Conservation (phyloP, 2,888 invertebrate genomes). For the Fragum whitleyi region DNA sequence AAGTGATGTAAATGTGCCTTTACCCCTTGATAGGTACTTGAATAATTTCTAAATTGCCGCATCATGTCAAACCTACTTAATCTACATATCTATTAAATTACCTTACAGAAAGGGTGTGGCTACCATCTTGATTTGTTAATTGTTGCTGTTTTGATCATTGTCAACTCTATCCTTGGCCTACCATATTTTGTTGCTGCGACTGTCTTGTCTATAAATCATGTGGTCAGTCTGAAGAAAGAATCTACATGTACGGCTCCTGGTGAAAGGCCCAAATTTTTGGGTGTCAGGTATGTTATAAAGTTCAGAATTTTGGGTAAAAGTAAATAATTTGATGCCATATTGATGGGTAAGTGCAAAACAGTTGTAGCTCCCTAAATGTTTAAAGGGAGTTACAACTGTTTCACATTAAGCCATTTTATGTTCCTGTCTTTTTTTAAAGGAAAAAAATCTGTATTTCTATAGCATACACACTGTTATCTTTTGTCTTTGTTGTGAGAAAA, state of each 20-base stretch:
- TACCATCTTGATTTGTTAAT: conserved; percentile 98
- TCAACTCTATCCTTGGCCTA: conserved; percentile 96
- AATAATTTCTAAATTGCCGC: no score
- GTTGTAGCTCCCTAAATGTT: no score
- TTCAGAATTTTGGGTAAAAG: no score
- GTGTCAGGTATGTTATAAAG: conserved; percentile 90
- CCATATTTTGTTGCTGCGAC: conserved; percentile 96
- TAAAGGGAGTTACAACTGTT: no score
- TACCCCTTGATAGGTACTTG: no score
- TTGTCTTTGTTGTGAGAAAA: no score
- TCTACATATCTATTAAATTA: no score
- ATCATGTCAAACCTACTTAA: no score
- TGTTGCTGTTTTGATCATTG: conserved; percentile 93
- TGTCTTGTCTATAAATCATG: conserved; percentile 98
- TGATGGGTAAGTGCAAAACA: no score
- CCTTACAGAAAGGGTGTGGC: conserved; percentile 94
- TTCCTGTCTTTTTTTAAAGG: background rate
- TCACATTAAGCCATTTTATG: no score
- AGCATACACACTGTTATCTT: background rate
- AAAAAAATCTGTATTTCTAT: background rate
- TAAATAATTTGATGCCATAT: no score
- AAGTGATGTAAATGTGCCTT: no score
- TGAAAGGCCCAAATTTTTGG: conserved; percentile 97
- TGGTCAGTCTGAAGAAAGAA: conserved; percentile 97
- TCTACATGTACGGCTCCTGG: conserved; percentile 99